Conservation (phyloP, 2,113 vertebrate species). For the Probosciger aterrimus region DNA sequence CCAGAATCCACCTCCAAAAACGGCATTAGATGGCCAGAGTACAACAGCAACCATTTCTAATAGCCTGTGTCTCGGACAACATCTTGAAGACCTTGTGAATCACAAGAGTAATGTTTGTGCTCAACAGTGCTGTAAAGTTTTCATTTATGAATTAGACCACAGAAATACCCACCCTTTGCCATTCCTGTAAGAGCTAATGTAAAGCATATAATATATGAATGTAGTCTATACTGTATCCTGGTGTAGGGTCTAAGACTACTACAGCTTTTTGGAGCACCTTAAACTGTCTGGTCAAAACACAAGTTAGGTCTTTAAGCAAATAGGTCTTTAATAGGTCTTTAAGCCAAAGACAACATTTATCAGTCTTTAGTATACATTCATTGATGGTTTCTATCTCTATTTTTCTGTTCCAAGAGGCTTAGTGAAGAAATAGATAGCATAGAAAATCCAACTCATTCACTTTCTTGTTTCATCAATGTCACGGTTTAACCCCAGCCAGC, state of each 20-base stretch:
- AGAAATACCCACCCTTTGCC: background rate
- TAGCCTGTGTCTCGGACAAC: background rate
- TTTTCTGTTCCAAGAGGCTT: background rate
- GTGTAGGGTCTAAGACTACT: background rate
- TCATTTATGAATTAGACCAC: background rate
- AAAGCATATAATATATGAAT: background rate
- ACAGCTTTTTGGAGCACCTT: background rate
- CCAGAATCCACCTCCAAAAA: background rate
- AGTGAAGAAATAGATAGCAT: background rate
- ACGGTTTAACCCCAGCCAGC: background rate
- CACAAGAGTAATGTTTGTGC: background rate
- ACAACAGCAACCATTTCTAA: background rate
- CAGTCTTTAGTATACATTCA: background rate
- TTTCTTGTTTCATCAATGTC: background rate
- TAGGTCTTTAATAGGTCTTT: too few species aligned
- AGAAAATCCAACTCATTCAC: background rate
- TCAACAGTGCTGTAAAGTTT: background rate
- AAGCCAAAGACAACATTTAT: background rate
- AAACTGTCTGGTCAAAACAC: background rate
- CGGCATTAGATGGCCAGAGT: background rate
- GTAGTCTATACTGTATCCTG: fast-evolving
- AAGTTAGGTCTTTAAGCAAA: background rate
- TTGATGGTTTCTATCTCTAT: background rate
- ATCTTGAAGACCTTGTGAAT: background rate
- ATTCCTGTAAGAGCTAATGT: background rate